Evolutionary conservation across 2,797 vertebrate genomes (phyloP).

Genomic region (Scomberomorus guttatus): DNA sequence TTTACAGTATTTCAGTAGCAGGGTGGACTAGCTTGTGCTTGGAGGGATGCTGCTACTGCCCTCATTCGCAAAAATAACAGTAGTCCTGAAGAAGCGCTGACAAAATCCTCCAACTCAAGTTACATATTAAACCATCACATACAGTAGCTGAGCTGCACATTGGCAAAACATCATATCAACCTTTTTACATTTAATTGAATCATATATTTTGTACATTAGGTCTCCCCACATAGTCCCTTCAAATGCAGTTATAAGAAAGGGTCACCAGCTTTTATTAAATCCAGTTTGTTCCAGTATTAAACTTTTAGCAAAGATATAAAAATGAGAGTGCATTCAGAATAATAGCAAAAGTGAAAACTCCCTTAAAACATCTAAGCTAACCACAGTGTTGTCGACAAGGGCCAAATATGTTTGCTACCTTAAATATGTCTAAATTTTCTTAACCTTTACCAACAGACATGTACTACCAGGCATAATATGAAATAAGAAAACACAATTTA

Average conservation of each 20-base stretch:
- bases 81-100: conserved; percentile 10
- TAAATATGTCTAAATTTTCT: conserved; percentile 28
- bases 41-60: conserved; percentile 28
- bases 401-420: conserved; percentile 38
- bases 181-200: conserved; percentile 21
- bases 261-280: conserved; percentile 19
- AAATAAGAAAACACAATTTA: background rate
- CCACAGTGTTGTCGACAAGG: conserved; percentile 57
- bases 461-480: background rate
- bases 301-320: conserved; percentile 63
- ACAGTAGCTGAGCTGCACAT: conserved; percentile 46
- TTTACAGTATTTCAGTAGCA: conserved; percentile 53
- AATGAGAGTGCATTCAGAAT: conserved; percentile 34
- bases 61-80: conserved; percentile 15
- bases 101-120: conserved; percentile 1
- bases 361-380: conserved; percentile 42
- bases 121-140: conserved; percentile 25
- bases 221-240: conserved; percentile 13
- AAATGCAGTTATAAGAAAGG: conserved; percentile 16
- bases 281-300: conserved; percentile 39
- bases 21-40: conserved; percentile 55
- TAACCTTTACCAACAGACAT: conserved; percentile 15
- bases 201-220: conserved; percentile 34
- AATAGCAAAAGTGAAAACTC: conserved; percentile 54
- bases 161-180: conserved; percentile 19